A percentile compares a stretch with the other conserved stretches of the same genome.
Evolutionary conservation across 2,888 invertebrate species (phyloP).

Genomic region (Mystacides longicornis): DNA sequence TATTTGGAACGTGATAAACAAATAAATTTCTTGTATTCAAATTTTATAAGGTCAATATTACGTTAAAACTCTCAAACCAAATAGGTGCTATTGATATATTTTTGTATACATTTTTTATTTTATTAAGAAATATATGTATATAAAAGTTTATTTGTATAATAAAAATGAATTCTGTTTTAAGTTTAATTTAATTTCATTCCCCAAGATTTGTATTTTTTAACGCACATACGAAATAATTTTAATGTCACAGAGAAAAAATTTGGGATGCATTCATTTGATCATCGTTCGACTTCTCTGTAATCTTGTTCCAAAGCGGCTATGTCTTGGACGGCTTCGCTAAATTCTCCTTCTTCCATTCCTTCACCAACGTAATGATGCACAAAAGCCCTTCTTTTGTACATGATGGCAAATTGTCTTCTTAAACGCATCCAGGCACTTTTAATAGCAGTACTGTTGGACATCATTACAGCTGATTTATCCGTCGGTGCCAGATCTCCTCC

Average conservation of each 20-base stretch:
- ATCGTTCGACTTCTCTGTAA: conserved; percentile 57
- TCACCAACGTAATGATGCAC: conserved; percentile 79
- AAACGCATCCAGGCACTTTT: conserved; percentile 74
- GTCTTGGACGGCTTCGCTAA: conserved; percentile 54
- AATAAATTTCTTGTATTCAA: too few species aligned
- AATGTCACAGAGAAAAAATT: too few species aligned
- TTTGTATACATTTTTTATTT: not conserved
- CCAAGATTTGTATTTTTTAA: not conserved
- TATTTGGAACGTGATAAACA: too few species aligned
- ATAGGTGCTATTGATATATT: not conserved
- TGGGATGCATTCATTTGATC: conserved; percentile 23
- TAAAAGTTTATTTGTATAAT: not conserved
- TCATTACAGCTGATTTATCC: conserved; percentile 73
- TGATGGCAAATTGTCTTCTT: conserved; percentile 69
- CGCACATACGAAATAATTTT: too few species aligned
- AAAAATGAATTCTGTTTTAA: too few species aligned
- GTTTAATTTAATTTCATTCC: too few species aligned
- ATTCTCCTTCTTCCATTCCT: conserved; percentile 63
- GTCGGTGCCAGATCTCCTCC: conserved; percentile 69
- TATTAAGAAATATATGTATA: not conserved
- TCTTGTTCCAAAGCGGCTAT: conserved; percentile 56
- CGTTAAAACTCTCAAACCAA: too few species aligned
- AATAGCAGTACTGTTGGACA: conserved; percentile 74
- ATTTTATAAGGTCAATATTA: too few species aligned
- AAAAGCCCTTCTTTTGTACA: conserved; percentile 79